phyloP scores from a whole-genome alignment of 2,113 vertebrate genomes.

The Indri indri region DNA sequence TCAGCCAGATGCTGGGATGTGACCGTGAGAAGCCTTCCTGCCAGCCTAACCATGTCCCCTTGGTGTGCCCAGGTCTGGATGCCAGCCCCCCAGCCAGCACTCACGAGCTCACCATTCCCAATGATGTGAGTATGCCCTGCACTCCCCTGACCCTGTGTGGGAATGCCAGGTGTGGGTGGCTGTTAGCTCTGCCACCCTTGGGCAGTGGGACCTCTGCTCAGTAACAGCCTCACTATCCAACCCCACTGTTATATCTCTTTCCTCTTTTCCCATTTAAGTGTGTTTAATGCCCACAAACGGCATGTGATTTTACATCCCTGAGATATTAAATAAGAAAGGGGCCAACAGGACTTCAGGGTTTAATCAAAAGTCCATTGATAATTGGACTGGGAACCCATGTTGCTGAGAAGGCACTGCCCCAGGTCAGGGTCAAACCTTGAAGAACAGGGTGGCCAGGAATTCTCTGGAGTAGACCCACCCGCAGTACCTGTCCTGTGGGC shows the following conservation, averaged over 20 bases:
- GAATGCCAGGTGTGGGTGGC: background rate
- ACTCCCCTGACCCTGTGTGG: background rate
- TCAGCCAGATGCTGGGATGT: background rate
- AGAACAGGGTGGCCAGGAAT: background rate
- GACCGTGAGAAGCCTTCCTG: accelerated
- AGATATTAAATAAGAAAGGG: background rate
- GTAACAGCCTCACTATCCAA: too few relatives aligned
- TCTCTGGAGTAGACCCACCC: background rate
- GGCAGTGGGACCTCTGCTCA: background rate
- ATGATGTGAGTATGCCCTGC: conserved; percentile 93
- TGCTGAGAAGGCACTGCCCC: background rate
- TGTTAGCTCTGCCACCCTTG: background rate
- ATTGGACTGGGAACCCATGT: background rate
- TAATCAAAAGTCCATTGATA: background rate
- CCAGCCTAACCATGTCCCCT: conserved; percentile 80
- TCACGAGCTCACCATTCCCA: conserved; percentile 99
- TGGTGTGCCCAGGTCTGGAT: conserved; percentile 93
- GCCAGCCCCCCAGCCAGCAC: conserved; percentile 96
- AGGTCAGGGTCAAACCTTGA: background rate
- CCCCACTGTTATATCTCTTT: background rate
- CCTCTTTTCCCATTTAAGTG: background rate
- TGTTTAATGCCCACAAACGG: conserved; percentile 61
- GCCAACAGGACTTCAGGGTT: background rate
- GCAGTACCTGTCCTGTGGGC: accelerated
- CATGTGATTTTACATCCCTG: background rate